A percentile compares a stretch with the other conserved stretches of the same genome.
Evolutionary conservation across 2,888 invertebrate species (phyloP).

Genomic region (Neria commutata): DNA sequence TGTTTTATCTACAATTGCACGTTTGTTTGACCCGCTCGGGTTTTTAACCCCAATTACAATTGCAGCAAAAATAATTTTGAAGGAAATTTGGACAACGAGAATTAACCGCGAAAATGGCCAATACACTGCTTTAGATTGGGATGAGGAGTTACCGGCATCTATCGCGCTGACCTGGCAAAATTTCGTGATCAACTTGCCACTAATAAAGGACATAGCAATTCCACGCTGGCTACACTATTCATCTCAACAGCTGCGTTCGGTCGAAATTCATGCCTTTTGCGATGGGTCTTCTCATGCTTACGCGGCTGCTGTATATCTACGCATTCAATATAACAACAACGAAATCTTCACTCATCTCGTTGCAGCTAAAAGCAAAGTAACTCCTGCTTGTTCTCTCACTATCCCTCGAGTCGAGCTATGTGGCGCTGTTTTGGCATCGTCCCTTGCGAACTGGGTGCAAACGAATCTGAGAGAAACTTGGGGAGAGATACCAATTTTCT

Average conservation of each 20-base stretch:
- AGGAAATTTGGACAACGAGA: background rate
- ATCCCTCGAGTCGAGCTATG: conserved; percentile 9
- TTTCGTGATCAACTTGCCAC: background rate
- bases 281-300: background rate
- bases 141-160: background rate
- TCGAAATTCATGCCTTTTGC: background rate
- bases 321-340: too few relatives aligned
- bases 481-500: background rate
- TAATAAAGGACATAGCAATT: background rate
- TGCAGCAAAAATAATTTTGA: background rate
- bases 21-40: background rate
- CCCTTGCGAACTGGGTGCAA: background rate
- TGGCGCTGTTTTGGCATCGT: conserved; percentile 1
- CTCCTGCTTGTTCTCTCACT: background rate
- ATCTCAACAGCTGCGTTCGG: background rate
- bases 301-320: background rate
- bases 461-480: background rate
- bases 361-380: too few relatives aligned
- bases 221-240: background rate
- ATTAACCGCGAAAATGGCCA: too few relatives aligned
- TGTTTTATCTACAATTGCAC: background rate
- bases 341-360: too few relatives aligned
- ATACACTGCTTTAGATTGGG: background rate
- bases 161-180: background rate
- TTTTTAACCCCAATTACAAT: background rate